phyloP scores from a whole-genome alignment of 37 sponge, comb jelly and placozoan species.

The Diacarnus erythraeanus region DNA sequence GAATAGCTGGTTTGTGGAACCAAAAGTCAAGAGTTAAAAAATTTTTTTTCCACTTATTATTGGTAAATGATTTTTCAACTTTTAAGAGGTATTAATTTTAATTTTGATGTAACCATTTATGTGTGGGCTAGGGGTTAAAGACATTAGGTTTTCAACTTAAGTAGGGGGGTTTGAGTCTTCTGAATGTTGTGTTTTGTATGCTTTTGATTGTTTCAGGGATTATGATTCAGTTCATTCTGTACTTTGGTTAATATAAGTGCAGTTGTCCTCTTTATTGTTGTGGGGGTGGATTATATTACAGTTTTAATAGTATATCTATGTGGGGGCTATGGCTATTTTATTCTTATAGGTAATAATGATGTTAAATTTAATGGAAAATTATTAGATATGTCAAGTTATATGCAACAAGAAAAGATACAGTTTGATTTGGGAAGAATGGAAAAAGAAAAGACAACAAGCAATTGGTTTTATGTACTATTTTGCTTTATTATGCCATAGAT shows the following conservation, averaged over 20 bases:
- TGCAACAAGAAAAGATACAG: too few relatives aligned
- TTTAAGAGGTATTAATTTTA: slow-evolving; percentile 73
- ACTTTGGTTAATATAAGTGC: slow-evolving; percentile 72
- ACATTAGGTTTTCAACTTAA: slow-evolving; percentile 80
- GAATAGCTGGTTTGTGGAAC: too few relatives aligned
- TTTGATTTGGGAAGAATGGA: too few relatives aligned
- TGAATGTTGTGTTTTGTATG: slow-evolving; percentile 62
- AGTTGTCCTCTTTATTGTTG: slow-evolving; percentile 66
- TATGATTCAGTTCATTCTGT: slow-evolving; percentile 81
- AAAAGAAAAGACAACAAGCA: too few relatives aligned
- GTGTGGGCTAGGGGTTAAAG: slow-evolving; percentile 58
- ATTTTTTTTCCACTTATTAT: too few relatives aligned
- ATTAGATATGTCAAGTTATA: slow-evolving; percentile 65
- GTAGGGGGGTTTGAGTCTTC: slow-evolving; percentile 71
- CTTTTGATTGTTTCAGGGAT: slow-evolving; percentile 63
- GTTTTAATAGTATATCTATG: slow-evolving; percentile 74
- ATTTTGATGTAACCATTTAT: too few relatives aligned
- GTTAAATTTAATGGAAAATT: slow-evolving; percentile 69
- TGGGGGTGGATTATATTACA: slow-evolving; percentile 72
- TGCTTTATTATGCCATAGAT: too few relatives aligned
- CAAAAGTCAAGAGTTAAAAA: too few relatives aligned
- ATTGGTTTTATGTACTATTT: too few relatives aligned
- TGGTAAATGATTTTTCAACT: slow-evolving; percentile 85
- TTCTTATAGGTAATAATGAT: slow-evolving; percentile 87
- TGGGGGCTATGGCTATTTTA: slow-evolving; percentile 81